These are phyloP conservation scores for Microplitis deprimator DNA, from an alignment of 2,888 invertebrate genomes.

Conservation along the genomic window DNA sequence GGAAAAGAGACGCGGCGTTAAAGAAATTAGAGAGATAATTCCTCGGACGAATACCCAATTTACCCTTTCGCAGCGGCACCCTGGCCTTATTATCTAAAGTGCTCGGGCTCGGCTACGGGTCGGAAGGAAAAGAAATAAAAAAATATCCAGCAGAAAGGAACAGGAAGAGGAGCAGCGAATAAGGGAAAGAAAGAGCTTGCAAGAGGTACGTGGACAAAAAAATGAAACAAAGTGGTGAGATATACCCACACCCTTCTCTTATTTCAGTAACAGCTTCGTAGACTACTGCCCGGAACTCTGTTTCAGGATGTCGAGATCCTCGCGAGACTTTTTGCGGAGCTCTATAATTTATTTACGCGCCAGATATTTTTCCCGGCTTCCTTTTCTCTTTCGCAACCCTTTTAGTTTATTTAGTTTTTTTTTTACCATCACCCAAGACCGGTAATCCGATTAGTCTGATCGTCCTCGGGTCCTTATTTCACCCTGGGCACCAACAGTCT, in stretches of 20 bases:
- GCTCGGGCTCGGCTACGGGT: conserved; percentile 59
- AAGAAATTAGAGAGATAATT: conserved; percentile 75
- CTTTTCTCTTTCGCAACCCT: conserved; percentile 41
- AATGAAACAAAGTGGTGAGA: conserved; percentile 41
- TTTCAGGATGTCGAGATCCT: conserved; percentile 50
- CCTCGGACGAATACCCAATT: conserved; percentile 71
- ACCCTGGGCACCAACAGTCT: not conserved
- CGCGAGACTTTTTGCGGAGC: conserved; percentile 46
- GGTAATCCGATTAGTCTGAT: conserved; percentile 42
- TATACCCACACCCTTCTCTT: conserved; percentile 34
- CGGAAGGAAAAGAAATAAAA: conserved; percentile 39
- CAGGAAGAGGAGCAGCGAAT: conserved; percentile 48
- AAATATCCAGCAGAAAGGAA: conserved; percentile 35
- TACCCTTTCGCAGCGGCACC: conserved; percentile 67
- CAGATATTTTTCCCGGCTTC: conserved; percentile 59
- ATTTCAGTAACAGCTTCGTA: conserved; percentile 31
- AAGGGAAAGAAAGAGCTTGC: conserved; percentile 32
- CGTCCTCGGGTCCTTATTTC: conserved; percentile 32
- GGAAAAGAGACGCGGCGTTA: conserved; percentile 72
- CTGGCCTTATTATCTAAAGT: conserved; percentile 72
- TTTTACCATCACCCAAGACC: conserved; percentile 27
- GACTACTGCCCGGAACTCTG: conserved; percentile 44
- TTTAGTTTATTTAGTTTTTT: conserved; percentile 15
- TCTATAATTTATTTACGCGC: conserved; percentile 66
- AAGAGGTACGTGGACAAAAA: conserved; percentile 38